These are phyloP conservation scores for Liolophura sinensis DNA, from an alignment of 1,140 invertebrate genomes.

Conservation along the genomic window DNA sequence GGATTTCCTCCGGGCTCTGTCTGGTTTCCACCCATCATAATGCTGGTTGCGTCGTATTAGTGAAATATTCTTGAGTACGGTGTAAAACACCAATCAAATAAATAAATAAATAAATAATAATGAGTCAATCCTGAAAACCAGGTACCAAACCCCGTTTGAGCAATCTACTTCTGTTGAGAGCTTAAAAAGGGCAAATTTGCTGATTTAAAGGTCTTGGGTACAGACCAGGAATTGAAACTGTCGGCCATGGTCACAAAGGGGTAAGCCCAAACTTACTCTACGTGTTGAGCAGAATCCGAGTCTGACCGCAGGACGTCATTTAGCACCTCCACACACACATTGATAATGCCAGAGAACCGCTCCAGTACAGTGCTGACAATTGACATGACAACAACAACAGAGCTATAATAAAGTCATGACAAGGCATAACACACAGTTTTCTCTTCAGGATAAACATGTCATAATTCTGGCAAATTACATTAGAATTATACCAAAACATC, in stretches of 20 bases:
- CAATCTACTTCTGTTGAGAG: neutral
- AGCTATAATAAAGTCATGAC: neutral
- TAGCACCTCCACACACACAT: constrained; percentile 79
- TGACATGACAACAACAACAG: constrained; percentile 6
- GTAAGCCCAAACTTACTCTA: constrained; percentile 66
- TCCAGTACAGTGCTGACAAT: constrained; percentile 67
- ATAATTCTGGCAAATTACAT: no score
- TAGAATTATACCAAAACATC: no score
- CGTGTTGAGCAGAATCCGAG: constrained; percentile 69
- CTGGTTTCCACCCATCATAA: no score
- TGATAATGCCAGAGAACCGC: constrained; percentile 75
- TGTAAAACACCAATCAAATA: neutral
- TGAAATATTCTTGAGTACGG: no score
- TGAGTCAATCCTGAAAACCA: neutral
- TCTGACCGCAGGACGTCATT: constrained; percentile 78
- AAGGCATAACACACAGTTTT: neutral
- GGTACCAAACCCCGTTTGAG: neutral
- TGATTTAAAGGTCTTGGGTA: neutral
- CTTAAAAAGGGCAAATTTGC: no score
- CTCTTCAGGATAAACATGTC: no score
- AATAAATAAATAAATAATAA: neutral
- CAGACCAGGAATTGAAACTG: neutral
- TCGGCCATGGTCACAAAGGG: no score
- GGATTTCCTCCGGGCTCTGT: no score
- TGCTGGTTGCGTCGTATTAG: no score